These are phyloP conservation scores for Drosophila cyrtoloma DNA, from an alignment of 2,888 invertebrate species.

Conservation along the genomic window DNA sequence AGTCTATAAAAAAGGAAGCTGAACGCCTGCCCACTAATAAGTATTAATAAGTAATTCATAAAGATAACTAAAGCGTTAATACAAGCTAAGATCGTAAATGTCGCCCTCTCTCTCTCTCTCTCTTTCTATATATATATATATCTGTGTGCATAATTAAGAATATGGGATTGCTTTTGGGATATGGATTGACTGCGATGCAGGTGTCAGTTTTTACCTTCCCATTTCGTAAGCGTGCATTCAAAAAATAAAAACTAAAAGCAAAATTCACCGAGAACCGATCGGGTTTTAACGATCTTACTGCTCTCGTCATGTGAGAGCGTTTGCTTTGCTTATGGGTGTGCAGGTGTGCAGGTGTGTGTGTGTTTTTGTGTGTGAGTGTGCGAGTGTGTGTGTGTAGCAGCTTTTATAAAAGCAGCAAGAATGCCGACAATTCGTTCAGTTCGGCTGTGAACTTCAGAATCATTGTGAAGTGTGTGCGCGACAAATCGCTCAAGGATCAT, in stretches of 20 bases:
- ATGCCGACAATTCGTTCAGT: slow-evolving; percentile 70
- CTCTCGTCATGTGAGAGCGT: slow-evolving; percentile 26
- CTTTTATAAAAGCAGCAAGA: slow-evolving; percentile 82
- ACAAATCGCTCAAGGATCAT: slow-evolving; percentile 39
- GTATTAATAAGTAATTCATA: not conserved
- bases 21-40: not conserved
- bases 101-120: slow-evolving; percentile 3
- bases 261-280: slow-evolving; percentile 32
- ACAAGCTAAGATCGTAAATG: slow-evolving; percentile 5
- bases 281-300: slow-evolving; percentile 43
- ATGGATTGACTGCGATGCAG: slow-evolving; percentile 30
- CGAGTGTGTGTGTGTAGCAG: slow-evolving; percentile 34
- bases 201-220: slow-evolving; percentile 43
- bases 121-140: not conserved
- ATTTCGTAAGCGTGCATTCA: slow-evolving; percentile 2
- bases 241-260: slow-evolving; percentile 3
- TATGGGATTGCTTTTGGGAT: slow-evolving; percentile 2
- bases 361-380: slow-evolving; percentile 1
- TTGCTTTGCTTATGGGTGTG: slow-evolving; percentile 43
- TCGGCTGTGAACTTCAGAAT: slow-evolving; percentile 69
- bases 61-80: slow-evolving; percentile 18
- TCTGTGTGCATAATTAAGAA: not conserved
- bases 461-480: slow-evolving; percentile 65
- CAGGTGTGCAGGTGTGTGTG: slow-evolving; percentile 17
- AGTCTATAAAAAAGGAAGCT: not conserved